Evolutionary conservation across 2,113 vertebrate species (phyloP).

Genomic region (Protobothrops mucrosquamatus): DNA sequence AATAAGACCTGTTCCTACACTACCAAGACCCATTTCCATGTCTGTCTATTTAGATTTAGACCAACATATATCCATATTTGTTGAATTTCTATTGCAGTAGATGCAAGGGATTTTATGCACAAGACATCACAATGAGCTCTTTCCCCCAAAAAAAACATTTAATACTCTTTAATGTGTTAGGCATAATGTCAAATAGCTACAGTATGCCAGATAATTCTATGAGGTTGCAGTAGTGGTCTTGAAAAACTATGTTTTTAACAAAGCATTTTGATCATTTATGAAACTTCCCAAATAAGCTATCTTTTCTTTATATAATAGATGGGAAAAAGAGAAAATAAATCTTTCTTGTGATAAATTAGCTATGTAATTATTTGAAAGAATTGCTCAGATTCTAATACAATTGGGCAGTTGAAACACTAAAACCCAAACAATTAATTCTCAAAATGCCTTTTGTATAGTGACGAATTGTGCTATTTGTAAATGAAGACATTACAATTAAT

Average conservation of each 20-base stretch:
- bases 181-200: not conserved
- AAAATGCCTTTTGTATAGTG: not conserved
- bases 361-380: not conserved
- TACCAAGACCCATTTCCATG: not conserved
- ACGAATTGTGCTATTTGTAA: not conserved
- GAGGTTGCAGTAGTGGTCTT: not conserved
- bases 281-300: not conserved
- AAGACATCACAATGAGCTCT: not conserved
- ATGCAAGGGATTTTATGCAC: not conserved
- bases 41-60: not conserved
- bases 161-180: not conserved
- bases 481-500: not conserved
- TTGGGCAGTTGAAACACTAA: not conserved
- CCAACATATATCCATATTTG: not conserved
- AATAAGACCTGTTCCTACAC: not conserved
- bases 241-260: not conserved
- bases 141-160: not conserved
- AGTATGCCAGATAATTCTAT: not conserved
- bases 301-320: not conserved
- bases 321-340: not conserved
- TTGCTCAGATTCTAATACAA: not conserved
- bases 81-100: not conserved
- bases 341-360: not conserved
- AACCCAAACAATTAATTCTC: not conserved
- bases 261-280: not conserved